Base-by-base conservation (phyloP, 92 coral and sea anemone species). In the Phenganax stokvisi region DNA sequence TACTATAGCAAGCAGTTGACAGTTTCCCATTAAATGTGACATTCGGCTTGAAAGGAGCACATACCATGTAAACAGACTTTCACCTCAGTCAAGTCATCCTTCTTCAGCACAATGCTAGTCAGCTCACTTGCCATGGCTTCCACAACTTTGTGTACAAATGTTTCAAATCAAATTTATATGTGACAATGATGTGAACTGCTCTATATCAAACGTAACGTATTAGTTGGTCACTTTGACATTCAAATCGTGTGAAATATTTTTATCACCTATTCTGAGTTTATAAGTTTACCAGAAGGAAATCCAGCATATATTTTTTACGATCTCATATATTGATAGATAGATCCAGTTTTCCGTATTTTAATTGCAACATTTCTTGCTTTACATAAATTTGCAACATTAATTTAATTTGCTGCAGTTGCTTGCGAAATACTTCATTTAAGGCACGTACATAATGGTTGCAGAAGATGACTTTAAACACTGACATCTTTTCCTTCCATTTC, bases 41-140 rank as follows among this genome's bases (percentile, higher is more conserved):
- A 37, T 37, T 5, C 3, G 5, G 2, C 3, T 37, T 37, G 47
- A 5, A 37, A 37, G 47, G 47, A 69, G 55, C 10, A 7, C 72
- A 15, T 64, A 79, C 83, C 83, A 53, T 63, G 74, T 57, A 79
- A 79, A 17, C 25, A 51, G 57, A 79, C 74, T 13, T 79, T 44
- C 9, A 65, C 74, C 65, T 79, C 59, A 0, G 74, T 79, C 51
- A 15, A 10, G 7, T 79, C 74, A 25, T 79, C 74, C 37, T 79
- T 79, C 16, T 79, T 79, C 20, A 79, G 56, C 17, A 63, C 74
- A 79, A 79, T 27, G 27, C 51, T 79, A 13, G 83, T 44, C 8
- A 79, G 56, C 67, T 65, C 62, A 10, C 10, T 65, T 63, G 74
- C 74, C 83, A 79, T 79, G 25, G 52, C 60, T 62, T 37, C 6